These are phyloP conservation scores for Drosophila micromelanica DNA, from an alignment of 1,140 invertebrate species.

Conservation along the genomic window DNA sequence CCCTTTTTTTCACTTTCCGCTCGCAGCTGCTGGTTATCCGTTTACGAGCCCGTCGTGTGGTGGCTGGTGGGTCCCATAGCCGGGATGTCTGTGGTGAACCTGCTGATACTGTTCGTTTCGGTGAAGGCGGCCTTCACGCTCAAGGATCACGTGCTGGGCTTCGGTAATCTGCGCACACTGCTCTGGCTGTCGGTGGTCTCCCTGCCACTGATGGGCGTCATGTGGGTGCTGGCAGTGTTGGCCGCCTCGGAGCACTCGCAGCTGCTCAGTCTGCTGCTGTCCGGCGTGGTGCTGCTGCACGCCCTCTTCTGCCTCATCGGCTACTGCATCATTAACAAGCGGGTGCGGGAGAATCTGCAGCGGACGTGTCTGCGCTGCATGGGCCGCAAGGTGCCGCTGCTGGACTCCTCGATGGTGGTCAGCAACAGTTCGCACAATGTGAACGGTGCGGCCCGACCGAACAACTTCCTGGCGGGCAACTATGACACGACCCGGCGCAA, in stretches of 20 bases:
- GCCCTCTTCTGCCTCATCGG: conserved; percentile 92
- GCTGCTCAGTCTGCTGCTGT: conserved; percentile 90
- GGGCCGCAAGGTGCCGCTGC: conserved; percentile 92
- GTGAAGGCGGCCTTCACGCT: conserved; percentile 95
- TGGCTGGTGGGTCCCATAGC: conserved; percentile 94
- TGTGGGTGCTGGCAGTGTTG: conserved; percentile 92
- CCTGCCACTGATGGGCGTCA: conserved; percentile 90
- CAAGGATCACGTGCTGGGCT: conserved; percentile 95
- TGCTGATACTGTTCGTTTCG: conserved; percentile 92
- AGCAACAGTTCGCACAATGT: conserved; percentile 91
- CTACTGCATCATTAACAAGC: conserved; percentile 92
- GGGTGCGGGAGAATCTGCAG: conserved; percentile 89
- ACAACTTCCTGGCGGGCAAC: conserved; percentile 71
- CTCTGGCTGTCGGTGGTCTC: conserved; percentile 93
- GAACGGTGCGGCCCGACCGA: conserved; percentile 86
- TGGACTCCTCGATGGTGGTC: conserved; percentile 89
- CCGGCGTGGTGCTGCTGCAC: conserved; percentile 89
- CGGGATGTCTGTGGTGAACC: conserved; percentile 90
- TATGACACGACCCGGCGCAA: conserved; percentile 88
- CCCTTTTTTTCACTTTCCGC: not conserved
- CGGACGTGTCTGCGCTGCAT: conserved; percentile 89
- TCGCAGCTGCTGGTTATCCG: conserved; percentile 96
- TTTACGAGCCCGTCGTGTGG: conserved; percentile 96
- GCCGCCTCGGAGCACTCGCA: conserved; percentile 91
- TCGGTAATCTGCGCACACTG: conserved; percentile 94